These are phyloP conservation scores for Venustaconcha ellipsiformis DNA, from an alignment of 1,140 invertebrate species.

Conservation along the genomic window DNA sequence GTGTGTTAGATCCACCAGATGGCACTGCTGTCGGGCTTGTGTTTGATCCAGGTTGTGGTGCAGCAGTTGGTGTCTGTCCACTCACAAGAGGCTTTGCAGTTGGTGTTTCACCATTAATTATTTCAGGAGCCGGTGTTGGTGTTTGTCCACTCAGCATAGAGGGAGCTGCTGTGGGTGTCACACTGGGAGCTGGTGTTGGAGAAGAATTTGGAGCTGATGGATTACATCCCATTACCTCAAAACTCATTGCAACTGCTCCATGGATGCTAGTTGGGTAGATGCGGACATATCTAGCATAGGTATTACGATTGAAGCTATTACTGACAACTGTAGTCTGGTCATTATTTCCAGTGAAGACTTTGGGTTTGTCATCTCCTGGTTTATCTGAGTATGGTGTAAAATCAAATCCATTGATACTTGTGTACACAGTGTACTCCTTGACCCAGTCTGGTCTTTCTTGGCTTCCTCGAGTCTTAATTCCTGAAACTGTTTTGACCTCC, in stretches of 20 bases:
- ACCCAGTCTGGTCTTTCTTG: constrained; percentile 56
- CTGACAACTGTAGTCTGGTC: constrained; percentile 29
- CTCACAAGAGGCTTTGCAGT: background rate
- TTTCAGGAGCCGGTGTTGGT: no score
- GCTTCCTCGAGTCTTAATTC: constrained; percentile 46
- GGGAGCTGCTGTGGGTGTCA: no score
- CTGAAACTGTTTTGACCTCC: constrained; percentile 62
- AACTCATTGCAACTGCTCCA: constrained; percentile 29
- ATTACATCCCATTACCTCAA: constrained; percentile 48
- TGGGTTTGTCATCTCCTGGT: constrained; percentile 18
- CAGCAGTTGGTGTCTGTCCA: constrained; percentile 11
- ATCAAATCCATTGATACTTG: constrained; percentile 54
- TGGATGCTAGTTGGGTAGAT: constrained; percentile 29
- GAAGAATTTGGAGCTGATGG: constrained; percentile 28
- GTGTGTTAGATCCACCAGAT: constrained; percentile 1
- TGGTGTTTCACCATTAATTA: no score
- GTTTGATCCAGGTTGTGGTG: background rate
- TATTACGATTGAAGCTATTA: constrained; percentile 38
- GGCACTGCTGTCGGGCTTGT: constrained; percentile 2
- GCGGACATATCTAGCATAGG: constrained; percentile 40
- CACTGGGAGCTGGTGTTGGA: constrained; percentile 9
- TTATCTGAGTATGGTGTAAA: constrained; percentile 40
- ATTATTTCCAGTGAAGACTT: constrained; percentile 39
- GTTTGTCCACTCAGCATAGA: no score
- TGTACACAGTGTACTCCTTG: constrained; percentile 54